phyloP scores from a whole-genome alignment of 2,113 vertebrate genomes.

The Macaca nemestrina region DNA sequence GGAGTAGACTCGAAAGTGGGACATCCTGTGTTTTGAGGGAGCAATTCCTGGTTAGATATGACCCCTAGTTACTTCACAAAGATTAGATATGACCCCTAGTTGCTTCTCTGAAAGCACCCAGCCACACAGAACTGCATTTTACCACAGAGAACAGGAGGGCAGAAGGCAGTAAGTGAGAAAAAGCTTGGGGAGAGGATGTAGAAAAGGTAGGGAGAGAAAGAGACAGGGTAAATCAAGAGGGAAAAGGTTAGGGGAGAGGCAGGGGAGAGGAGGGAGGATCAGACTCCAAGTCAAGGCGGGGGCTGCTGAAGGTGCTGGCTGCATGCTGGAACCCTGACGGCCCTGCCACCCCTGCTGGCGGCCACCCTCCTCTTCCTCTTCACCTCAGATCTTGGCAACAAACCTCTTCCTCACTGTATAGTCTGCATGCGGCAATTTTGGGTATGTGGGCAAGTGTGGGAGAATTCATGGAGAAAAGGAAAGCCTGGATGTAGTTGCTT shows the following conservation, averaged over 20 bases:
- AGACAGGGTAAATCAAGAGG: background rate
- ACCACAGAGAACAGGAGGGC: background rate
- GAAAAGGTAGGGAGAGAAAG: background rate
- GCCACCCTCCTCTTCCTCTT: background rate
- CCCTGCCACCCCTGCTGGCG: rapidly evolving
- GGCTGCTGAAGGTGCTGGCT: background rate
- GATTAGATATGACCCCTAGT: background rate
- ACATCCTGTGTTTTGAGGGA: background rate
- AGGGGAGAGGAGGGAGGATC: no score
- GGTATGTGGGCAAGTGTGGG: background rate
- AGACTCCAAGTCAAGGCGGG: background rate
- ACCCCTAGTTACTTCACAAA: background rate
- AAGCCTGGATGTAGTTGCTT: no score
- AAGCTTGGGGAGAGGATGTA: background rate
- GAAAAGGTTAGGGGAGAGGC: background rate
- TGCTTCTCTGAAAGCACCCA: background rate
- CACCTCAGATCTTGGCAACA: background rate
- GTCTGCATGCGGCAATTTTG: background rate
- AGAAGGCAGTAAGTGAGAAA: background rate
- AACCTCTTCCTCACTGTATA: background rate
- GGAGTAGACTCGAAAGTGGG: background rate
- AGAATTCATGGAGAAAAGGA: background rate
- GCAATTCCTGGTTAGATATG: background rate
- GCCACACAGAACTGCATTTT: background rate
- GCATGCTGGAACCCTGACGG: rapidly evolving